Percentiles rank a stretch among this genome's conserved stretches.
Conservation (phyloP, 2,888 invertebrate genomes). For the Cecidostiba fungosa region DNA sequence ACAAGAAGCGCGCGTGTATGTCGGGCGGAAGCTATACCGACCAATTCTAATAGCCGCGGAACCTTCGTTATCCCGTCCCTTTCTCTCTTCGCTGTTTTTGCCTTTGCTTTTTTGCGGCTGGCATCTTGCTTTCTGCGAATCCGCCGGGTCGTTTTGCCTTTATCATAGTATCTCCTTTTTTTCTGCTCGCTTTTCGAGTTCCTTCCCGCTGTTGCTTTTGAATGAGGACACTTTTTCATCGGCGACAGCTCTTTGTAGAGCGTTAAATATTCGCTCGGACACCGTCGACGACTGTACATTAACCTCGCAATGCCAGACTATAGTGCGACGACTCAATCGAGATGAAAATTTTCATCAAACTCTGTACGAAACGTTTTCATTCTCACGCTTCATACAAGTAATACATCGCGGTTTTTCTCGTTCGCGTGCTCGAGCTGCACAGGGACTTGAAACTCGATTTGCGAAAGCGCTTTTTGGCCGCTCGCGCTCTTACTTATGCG, state of each 20-base stretch:
- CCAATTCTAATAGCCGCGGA: constrained; percentile 48
- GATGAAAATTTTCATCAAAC: background rate
- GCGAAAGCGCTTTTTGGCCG: constrained; percentile 27
- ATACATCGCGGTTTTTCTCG: background rate
- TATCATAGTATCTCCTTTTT: constrained; percentile 44
- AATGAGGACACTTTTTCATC: constrained; percentile 49
- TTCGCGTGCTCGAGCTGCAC: background rate
- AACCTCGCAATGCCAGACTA: background rate
- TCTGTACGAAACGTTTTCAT: background rate
- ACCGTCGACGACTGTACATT: constrained; percentile 9
- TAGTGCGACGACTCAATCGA: background rate
- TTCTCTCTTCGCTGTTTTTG: background rate
- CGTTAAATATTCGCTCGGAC: constrained; percentile 51
- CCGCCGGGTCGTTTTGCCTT: constrained; percentile 42
- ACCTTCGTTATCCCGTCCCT: constrained; percentile 41
- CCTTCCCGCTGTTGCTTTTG: constrained; percentile 26
- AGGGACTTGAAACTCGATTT: constrained; percentile 48
- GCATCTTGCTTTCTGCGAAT: constrained; percentile 9
- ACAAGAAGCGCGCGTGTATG: background rate
- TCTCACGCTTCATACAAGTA: too few species aligned
- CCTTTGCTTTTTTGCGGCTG: background rate
- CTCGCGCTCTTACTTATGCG: constrained; percentile 34
- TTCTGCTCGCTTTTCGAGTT: constrained; percentile 19
- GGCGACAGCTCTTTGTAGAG: constrained; percentile 46
- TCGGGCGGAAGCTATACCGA: constrained; percentile 47